A percentile compares a stretch with the other conserved stretches of the same genome.
phyloP scores from a whole-genome alignment of 64 coral and sea anemone species.

The Actinia tenebrosa region DNA sequence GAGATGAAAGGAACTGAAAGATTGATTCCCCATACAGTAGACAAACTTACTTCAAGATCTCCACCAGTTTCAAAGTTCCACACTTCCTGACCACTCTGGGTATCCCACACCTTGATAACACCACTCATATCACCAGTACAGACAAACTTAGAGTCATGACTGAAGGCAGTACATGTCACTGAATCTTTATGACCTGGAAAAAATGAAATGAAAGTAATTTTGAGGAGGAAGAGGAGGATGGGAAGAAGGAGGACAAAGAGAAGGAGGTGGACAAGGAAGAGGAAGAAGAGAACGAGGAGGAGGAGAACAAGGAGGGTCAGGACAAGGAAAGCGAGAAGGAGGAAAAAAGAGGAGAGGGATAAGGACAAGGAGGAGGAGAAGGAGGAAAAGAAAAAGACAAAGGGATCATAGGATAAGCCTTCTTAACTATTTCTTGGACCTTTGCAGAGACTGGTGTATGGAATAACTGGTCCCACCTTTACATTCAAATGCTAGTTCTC shows the following conservation, averaged over 20 bases:
- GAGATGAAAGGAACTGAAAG: too few relatives aligned
- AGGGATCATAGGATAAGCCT: too few relatives aligned
- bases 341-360: too few relatives aligned
- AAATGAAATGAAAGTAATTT: neutral
- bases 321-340: neutral
- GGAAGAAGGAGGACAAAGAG: too few relatives aligned
- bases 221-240: too few relatives aligned
- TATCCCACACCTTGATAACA: conserved; percentile 82
- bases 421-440: too few relatives aligned
- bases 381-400: too few relatives aligned
- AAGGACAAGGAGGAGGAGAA: neutral
- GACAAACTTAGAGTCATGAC: conserved; percentile 90
- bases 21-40: neutral
- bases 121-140: conserved; percentile 99
- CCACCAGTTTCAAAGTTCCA: conserved; percentile 82
- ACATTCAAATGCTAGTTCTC: conserved; percentile 64
- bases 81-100: conserved; percentile 56
- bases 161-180: conserved; percentile 82
- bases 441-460: neutral
- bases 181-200: conserved; percentile 87
- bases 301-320: neutral
- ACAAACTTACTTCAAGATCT: conserved; percentile 76
- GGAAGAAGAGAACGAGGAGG: too few relatives aligned
- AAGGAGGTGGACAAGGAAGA: neutral
- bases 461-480: conserved; percentile 30